These are phyloP conservation scores for Andrena minutula DNA, from an alignment of 2,888 invertebrate genomes.

Conservation along the genomic window DNA sequence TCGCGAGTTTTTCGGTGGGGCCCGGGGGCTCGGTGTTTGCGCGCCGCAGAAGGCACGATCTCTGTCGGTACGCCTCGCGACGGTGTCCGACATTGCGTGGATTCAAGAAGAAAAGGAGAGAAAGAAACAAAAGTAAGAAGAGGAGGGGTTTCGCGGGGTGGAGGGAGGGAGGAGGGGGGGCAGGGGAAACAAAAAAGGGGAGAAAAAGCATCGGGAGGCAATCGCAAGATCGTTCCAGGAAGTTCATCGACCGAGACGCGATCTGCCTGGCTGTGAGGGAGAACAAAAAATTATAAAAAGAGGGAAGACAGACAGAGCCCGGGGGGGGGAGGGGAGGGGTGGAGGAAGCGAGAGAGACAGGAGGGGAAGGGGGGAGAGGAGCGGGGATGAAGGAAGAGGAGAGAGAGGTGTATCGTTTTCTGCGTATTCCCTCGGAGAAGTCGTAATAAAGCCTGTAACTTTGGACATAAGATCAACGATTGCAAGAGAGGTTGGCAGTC, in stretches of 20 bases:
- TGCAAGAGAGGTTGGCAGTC: slow-evolving; percentile 40
- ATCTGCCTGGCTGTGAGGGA: slow-evolving; percentile 61
- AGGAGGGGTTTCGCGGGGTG: not conserved
- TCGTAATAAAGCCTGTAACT: slow-evolving; percentile 66
- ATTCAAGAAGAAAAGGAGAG: slow-evolving; percentile 60
- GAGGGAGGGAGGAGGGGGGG: not conserved
- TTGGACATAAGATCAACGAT: slow-evolving; percentile 59
- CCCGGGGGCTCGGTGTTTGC: slow-evolving; percentile 3
- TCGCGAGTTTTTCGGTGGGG: slow-evolving; percentile 24
- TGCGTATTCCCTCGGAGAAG: slow-evolving; percentile 62
- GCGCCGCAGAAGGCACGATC: slow-evolving; percentile 34
- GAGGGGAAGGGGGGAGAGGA: not conserved
- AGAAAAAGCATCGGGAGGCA: slow-evolving; percentile 64
- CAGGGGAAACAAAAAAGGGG: slow-evolving; percentile 17
- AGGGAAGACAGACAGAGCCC: slow-evolving; percentile 30
- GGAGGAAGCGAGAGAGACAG: not conserved
- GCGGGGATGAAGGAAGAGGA: not conserved
- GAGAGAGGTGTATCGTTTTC: slow-evolving; percentile 57
- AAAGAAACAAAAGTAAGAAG: slow-evolving; percentile 46
- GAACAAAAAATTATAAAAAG: slow-evolving; percentile 67
- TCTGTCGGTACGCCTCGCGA: slow-evolving; percentile 37
- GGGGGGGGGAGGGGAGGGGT: not conserved
- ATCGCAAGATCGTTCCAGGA: slow-evolving; percentile 72
- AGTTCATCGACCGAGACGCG: slow-evolving; percentile 72
- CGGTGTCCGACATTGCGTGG: slow-evolving; percentile 57